Base-by-base conservation (phyloP, 2,888 invertebrate genomes). In the Tiliacea aurago region DNA sequence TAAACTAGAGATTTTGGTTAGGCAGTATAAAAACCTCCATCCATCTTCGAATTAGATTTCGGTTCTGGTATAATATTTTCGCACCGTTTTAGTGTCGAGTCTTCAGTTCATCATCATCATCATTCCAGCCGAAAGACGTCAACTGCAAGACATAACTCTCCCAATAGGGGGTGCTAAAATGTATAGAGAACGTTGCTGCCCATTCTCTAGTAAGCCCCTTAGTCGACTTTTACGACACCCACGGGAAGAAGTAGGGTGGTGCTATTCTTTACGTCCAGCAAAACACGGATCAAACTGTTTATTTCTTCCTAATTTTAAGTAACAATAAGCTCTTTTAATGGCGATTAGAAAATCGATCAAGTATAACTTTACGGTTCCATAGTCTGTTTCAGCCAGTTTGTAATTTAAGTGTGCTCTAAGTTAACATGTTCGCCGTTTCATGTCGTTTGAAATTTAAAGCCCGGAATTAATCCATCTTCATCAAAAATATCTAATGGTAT, bases 291-390 rank as follows among this genome's bases (percentile, higher is more conserved):
- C n/a, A n/a, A n/a, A n/a, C n/a, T n/a, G n/a, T n/a, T n/a, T n/a
- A n/a, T n/a, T n/a, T 37, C 23, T 53, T 41, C 23, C 23, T 51
- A 6, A 37, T 49, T n/a, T 56, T 56, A 56, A 71, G 33, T 62
- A 63, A 62, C 56, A 28, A 56, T 49, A 13, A 71, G 43, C 41
- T 71, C 55, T 49, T 28, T 55, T 49, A 56, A 49, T 72, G 49
- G 28, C 28, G 56, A 56, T 59, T 51, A 20, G 65, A 28, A 33
- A 43, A 64, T 51, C 45, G 58, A 53, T 65, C 45, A 51, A 45
- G n/a, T 58, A 23, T 23, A 58, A 73, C 45, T 59, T 58, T 23
- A 37, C 33, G 37, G 20, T 20, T 37, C 23, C n/a, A 56, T 43
- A 43, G 9, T n/a, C n/a, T 13, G 58, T 45, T 45, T 45, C 58